Percentiles rank a stretch among this genome's conserved stretches.
Conservation (phyloP, 1,140 invertebrate species). For the Musca domestica region DNA sequence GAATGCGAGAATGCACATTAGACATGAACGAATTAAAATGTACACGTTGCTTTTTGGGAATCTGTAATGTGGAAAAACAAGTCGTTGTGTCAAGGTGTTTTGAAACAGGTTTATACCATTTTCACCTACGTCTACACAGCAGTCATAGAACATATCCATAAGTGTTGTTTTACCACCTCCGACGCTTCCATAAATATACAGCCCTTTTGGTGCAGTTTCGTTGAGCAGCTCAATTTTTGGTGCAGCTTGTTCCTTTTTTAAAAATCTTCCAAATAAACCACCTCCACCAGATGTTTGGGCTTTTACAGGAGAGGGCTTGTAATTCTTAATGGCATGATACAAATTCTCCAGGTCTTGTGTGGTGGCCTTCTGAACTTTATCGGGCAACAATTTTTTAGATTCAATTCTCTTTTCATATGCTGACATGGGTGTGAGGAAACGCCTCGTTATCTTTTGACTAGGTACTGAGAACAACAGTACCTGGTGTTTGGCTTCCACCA, state of each 20-base stretch:
- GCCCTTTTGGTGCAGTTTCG: constrained; percentile 64
- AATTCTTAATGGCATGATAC: constrained; percentile 64
- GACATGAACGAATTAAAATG: constrained; percentile 99
- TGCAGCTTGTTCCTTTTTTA: constrained; percentile 28
- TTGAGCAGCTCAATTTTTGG: constrained; percentile 35
- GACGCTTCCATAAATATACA: constrained; percentile 83
- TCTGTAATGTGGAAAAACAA: constrained; percentile 46
- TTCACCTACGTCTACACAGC: constrained; percentile 60
- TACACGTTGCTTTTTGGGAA: constrained; percentile 73
- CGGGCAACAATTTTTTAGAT: constrained; percentile 62
- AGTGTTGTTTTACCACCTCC: constrained; percentile 98
- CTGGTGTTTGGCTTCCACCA: constrained; percentile 11
- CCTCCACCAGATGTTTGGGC: constrained; percentile 39
- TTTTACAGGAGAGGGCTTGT: constrained; percentile 57
- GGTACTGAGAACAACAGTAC: constrained; percentile 28
- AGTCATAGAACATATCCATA: constrained; percentile 96
- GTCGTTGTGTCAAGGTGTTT: constrained; percentile 36
- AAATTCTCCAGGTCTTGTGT: constrained; percentile 68
- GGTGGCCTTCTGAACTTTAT: constrained; percentile 71
- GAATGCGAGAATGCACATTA: constrained; percentile 86
- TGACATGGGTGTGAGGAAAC: constrained; percentile 54
- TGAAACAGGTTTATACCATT: neutral
- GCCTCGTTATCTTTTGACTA: constrained; percentile 24
- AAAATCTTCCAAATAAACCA: constrained; percentile 54
- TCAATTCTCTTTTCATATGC: constrained; percentile 62